Conservation (phyloP, 2,888 invertebrate genomes). For the Brassicogethes aeneus region DNA sequence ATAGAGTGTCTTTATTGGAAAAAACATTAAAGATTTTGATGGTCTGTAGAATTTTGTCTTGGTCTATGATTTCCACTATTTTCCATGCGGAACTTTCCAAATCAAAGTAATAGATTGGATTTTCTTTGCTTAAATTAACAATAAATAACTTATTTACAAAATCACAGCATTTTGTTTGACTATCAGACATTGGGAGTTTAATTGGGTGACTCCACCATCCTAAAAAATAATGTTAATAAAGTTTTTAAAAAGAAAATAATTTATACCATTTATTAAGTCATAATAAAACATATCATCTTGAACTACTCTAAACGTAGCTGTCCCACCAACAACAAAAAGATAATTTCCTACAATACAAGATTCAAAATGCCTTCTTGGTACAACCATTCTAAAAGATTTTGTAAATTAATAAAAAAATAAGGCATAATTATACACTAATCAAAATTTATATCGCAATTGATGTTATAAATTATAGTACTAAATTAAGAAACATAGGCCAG, state of each 20-base stretch:
- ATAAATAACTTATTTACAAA: conserved; percentile 27
- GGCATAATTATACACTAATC: neutral
- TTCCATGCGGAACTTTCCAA: conserved; percentile 16
- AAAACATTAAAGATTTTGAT: conserved; percentile 24
- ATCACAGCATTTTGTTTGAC: conserved; percentile 29
- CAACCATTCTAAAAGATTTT: conserved; percentile 25
- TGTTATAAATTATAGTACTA: too few species aligned
- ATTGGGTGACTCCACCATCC: conserved; percentile 28
- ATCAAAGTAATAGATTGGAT: conserved; percentile 27
- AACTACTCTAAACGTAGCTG: conserved; percentile 30
- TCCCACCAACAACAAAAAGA: conserved; percentile 34
- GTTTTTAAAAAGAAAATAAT: conserved; percentile 1
- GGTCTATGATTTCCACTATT: conserved; percentile 18
- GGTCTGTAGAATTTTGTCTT: conserved; percentile 13
- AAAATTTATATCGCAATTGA: too few species aligned
- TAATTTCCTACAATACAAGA: conserved; percentile 29
- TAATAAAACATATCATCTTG: conserved; percentile 35
- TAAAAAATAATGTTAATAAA: conserved; percentile 11
- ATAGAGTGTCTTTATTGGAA: conserved; percentile 24
- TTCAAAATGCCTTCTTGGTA: conserved; percentile 35
- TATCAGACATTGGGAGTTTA: conserved; percentile 24
- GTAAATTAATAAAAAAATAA: conserved; percentile 4
- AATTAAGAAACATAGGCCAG: too few species aligned
- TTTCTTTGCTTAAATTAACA: conserved; percentile 21
- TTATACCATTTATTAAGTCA: conserved; percentile 27